phyloP scores from a whole-genome alignment of 1,140 invertebrate species.

The Belonocnema kinseyi region DNA sequence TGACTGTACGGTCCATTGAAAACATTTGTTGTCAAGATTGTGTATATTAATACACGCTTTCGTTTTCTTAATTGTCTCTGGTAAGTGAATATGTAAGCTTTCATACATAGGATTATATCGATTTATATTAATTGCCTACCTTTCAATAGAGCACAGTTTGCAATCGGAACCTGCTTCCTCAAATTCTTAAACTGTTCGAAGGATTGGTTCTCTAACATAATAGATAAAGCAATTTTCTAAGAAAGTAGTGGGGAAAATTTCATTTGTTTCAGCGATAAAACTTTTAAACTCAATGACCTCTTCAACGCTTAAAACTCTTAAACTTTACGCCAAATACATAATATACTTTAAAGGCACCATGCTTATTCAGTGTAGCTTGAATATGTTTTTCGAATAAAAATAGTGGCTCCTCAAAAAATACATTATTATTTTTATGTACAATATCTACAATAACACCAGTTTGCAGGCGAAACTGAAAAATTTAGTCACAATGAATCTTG shows the following conservation, averaged over 20 bases:
- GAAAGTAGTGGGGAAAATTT: not conserved
- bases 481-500: not conserved
- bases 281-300: not conserved
- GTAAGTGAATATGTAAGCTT: conserved; percentile 33
- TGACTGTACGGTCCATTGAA: conserved; percentile 7
- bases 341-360: not conserved
- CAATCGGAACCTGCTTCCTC: conserved; percentile 31
- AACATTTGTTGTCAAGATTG: conserved; percentile 3
- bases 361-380: not conserved
- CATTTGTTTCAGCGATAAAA: not conserved
- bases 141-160: conserved; percentile 4
- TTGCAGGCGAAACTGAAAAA: not conserved
- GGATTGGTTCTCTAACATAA: conserved; percentile 16
- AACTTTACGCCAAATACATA: not conserved
- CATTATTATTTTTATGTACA: not conserved
- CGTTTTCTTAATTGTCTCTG: not conserved
- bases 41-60: conserved; percentile 17
- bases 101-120: conserved; percentile 31
- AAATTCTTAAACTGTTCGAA: conserved; percentile 33
- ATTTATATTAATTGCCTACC: conserved; percentile 23
- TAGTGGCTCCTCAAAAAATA: not conserved
- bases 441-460: not conserved
- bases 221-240: not conserved
- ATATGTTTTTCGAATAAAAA: not conserved
- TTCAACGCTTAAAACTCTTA: not conserved